phyloP scores from a whole-genome alignment of 2,888 invertebrate genomes.

The Lypha dubia region DNA sequence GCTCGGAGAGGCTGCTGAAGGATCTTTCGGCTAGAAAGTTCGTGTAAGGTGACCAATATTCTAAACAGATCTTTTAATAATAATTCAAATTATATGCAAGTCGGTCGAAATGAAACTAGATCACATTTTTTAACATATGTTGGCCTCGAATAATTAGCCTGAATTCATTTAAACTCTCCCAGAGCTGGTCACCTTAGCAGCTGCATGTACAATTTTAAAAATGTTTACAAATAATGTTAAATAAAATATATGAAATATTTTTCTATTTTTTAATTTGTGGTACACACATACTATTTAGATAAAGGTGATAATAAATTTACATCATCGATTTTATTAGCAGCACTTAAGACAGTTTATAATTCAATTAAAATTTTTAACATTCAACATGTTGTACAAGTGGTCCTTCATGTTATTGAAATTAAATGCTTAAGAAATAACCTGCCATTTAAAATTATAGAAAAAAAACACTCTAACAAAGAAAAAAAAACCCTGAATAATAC shows the following conservation, averaged over 20 bases:
- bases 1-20: too few species aligned
- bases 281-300: too few species aligned
- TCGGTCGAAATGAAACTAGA: too few species aligned
- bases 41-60: too few species aligned
- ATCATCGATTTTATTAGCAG: constrained; percentile 81
- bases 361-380: constrained; percentile 72
- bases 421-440: constrained; percentile 34
- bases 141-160: neutral
- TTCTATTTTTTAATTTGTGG: constrained; percentile 21
- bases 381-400: constrained; percentile 39
- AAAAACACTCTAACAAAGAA: neutral
- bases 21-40: too few species aligned
- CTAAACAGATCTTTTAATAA: too few species aligned
- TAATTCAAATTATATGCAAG: too few species aligned
- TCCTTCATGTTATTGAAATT: constrained; percentile 40
- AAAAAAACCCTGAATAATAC: constrained; percentile 9
- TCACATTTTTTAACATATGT: neutral
- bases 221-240: constrained; percentile 6
- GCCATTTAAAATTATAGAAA: constrained; percentile 18
- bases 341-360: constrained; percentile 71
- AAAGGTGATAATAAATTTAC: constrained; percentile 78
- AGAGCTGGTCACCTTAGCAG: neutral
- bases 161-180: neutral
- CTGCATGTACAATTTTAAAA: constrained; percentile 7
- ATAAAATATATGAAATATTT: constrained; percentile 26